Evolutionary conservation across 2,113 vertebrate genomes (phyloP).

Genomic region (Macaca nemestrina): DNA sequence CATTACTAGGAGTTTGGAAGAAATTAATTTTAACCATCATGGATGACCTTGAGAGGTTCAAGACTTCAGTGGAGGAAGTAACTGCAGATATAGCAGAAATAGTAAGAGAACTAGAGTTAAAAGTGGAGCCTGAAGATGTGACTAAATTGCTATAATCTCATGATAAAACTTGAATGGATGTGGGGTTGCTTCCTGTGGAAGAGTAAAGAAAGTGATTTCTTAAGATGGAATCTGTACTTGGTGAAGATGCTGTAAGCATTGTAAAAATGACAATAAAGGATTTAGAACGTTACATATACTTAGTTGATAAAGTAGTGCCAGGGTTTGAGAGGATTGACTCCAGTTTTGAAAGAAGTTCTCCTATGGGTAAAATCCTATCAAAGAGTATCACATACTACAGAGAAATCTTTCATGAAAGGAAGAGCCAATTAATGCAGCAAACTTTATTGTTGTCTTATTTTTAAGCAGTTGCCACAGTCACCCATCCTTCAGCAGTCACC

Average conservation of each 20-base stretch:
- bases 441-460: not conserved
- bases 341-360: not conserved
- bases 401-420: not conserved
- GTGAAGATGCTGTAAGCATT: not conserved
- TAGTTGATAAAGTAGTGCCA: not conserved
- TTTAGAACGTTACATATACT: not conserved
- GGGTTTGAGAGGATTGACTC: not conserved
- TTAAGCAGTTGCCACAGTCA: not conserved
- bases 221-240: no score
- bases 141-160: not conserved
- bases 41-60: not conserved
- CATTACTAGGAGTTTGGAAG: not conserved
- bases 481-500: not conserved
- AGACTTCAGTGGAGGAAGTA: not conserved
- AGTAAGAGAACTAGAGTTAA: not conserved
- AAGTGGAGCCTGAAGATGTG: not conserved
- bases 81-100: not conserved
- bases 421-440: not conserved
- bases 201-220: no score
- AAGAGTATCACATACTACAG: not conserved
- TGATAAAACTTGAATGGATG: not conserved
- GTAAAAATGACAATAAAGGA: not conserved
- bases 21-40: not conserved
- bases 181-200: no score
- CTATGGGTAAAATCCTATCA: not conserved